Evolutionary conservation across 2,113 vertebrate species (phyloP), one percentile per base, ranked within the genome.

Genomic region (Protobothrops mucrosquamatus): DNA sequence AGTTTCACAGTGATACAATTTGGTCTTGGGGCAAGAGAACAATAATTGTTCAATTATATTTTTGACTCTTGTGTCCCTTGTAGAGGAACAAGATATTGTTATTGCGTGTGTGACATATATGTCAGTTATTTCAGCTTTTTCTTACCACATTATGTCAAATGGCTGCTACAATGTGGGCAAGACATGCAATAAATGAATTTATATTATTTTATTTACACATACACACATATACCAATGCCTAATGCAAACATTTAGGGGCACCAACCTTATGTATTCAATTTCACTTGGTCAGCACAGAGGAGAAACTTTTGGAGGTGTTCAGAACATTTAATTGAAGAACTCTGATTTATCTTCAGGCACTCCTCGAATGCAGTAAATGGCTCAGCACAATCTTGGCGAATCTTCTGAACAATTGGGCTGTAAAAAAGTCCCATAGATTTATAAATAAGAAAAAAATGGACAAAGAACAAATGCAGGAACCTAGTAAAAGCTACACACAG

Each of bases 331-430:
- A 94, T 85, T 85, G 98, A 96, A 0, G 97, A 89, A 0, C 96
- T 94, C 55, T 98, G 98, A 88, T 99, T 98, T 95, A 98, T 97
- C 89, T 95, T 97, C 85, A 99, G 97, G 93, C 99, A 99, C 74
- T 95, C 96, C 94, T 99, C 99, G 54, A 99, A 99, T 89, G 98
- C 97, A 1, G 96, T 54, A 46, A 99, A 99, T 9, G 99, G 97
- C 46, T 96, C 97, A 0, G 98, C 97, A 7, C 99, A 99, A 43
- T 97, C 98, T 8, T 96, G 96, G 9, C 98, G 98, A 96, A 99
- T 99, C 96, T 98, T 98, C 95, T 97, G 98, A 86, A 99, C 98
- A 94, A 99, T 97, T 0, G 98, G 99, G 94, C 98, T 99, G 94
- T 0, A 55, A 14, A 87, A 10, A 74, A 57, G 6, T 20, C 14